phyloP scores from a whole-genome alignment of 1,140 invertebrate species.

The Drosophila pseudoananassae region DNA sequence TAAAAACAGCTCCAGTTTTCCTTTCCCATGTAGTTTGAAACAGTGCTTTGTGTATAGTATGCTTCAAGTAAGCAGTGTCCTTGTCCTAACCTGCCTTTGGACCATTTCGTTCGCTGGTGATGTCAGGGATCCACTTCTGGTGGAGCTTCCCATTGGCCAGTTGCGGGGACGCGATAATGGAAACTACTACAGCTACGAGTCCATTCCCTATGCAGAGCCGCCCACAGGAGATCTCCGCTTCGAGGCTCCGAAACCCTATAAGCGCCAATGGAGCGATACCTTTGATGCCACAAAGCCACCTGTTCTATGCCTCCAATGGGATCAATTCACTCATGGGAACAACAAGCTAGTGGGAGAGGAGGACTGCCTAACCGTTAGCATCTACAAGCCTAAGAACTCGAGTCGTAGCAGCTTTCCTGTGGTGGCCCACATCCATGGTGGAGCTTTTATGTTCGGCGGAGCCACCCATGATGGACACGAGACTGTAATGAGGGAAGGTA shows the following conservation, averaged over 20 bases:
- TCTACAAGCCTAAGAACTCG: conserved; percentile 73
- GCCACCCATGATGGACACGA: conserved; percentile 84
- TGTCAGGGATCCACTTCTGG: not conserved
- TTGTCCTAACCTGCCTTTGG: not conserved
- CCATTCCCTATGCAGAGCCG: conserved; percentile 84
- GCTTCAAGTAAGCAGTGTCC: not conserved
- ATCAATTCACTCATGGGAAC: conserved; percentile 45
- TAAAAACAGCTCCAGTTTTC: not conserved
- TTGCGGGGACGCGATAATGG: conserved; percentile 69
- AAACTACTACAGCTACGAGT: conserved; percentile 84
- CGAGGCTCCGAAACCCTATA: conserved; percentile 45
- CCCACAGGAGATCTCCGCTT: conserved; percentile 83
- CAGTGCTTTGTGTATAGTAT: not conserved
- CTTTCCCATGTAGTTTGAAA: not conserved
- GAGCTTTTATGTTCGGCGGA: conserved; percentile 84
- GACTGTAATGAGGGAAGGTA: conserved; percentile 86
- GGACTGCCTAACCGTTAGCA: conserved; percentile 83
- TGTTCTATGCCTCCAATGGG: conserved; percentile 57
- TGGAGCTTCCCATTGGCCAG: not conserved
- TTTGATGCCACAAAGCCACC: conserved; percentile 55
- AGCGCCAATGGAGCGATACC: conserved; percentile 30
- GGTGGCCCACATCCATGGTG: conserved; percentile 85
- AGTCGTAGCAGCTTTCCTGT: conserved; percentile 76
- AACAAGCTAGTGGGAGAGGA: conserved; percentile 65
- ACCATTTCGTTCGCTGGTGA: not conserved